Base-by-base conservation (phyloP, 2,888 invertebrate species). In the Anodontia alba region DNA sequence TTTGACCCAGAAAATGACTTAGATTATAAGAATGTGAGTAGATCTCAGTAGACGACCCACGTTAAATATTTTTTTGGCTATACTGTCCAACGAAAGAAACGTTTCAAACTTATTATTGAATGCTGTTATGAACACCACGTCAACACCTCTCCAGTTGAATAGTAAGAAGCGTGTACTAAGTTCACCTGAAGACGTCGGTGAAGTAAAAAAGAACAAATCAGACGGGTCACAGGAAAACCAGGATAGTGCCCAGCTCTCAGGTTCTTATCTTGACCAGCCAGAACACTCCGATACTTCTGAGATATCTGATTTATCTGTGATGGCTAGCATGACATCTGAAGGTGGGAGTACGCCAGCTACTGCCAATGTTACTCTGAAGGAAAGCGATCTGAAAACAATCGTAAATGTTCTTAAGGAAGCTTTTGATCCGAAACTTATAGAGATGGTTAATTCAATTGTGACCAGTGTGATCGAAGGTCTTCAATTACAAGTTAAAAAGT, bases 61-160 rank as follows among this genome's bases (percentile, higher is more conserved):
- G 51, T n/a, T n/a, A 51, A 51, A 51, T n/a, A 51, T 12, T 51
- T 51, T 51, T n/a, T n/a, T 51, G 51, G 42, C 42, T 51, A 51
- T 51, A 51, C 51, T 51, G 51, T 51, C n/a, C 51, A 51, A 51
- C 51, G 23, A 51, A 51, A 51, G 15, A n/a, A 12, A 51, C 5
- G 51, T n/a, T n/a, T 8, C 20, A 20, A n/a, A 51, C 23, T 51
- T 51, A 51, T 42, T 15, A 42, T 42, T n/a, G 23, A 51, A 51
- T n/a, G 20, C 15, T 51, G 51, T 51, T 51, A 51, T 51, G 51
- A n/a, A 12, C 51, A n/a, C 51, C 23, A 7, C 23, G 5, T 51
- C 51, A n/a, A 51, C 51, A 15, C 51, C 51, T 51, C 51, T 51
- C 20, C 15, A 51, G 51, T 20, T n/a, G 23, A 51, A n/a, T 51